Conservation (phyloP, 1,140 invertebrate species). For the Latrodectus geometricus region DNA sequence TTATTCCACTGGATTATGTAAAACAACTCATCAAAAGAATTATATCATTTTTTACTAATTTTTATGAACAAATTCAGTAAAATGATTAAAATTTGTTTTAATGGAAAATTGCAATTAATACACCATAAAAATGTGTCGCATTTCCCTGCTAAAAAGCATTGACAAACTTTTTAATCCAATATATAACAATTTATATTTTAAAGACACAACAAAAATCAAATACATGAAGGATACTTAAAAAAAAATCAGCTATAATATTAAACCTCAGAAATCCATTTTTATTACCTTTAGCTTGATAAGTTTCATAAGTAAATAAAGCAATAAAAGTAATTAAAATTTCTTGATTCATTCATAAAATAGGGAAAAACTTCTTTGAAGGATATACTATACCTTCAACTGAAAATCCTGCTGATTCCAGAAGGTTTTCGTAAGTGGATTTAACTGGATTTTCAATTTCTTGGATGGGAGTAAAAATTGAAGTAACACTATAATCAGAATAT, state of each 20-base stretch:
- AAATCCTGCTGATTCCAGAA: conserved; percentile 39
- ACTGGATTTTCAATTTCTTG: conserved; percentile 22
- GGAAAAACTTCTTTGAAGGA: no score
- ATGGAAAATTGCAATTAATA: no score
- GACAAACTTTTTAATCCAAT: no score
- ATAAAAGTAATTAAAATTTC: neutral
- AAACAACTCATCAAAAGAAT: no score
- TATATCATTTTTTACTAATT: no score
- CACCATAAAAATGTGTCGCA: no score
- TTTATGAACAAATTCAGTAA: no score
- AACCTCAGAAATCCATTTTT: no score
- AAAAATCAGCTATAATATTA: no score
- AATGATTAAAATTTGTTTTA: no score
- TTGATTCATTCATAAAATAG: neutral
- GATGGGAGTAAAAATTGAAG: neutral
- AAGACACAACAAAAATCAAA: neutral
- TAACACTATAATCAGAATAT: conserved; percentile 16
- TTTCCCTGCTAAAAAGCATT: no score
- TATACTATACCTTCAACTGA: conserved; percentile 8
- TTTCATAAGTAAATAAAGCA: neutral
- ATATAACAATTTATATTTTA: neutral
- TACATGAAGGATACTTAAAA: neutral
- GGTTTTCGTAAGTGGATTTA: conserved; percentile 16
- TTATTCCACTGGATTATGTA: no score
- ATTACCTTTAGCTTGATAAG: neutral